Evolutionary conservation across 1,140 invertebrate species (phyloP).

Genomic region (Drosophila orena): DNA sequence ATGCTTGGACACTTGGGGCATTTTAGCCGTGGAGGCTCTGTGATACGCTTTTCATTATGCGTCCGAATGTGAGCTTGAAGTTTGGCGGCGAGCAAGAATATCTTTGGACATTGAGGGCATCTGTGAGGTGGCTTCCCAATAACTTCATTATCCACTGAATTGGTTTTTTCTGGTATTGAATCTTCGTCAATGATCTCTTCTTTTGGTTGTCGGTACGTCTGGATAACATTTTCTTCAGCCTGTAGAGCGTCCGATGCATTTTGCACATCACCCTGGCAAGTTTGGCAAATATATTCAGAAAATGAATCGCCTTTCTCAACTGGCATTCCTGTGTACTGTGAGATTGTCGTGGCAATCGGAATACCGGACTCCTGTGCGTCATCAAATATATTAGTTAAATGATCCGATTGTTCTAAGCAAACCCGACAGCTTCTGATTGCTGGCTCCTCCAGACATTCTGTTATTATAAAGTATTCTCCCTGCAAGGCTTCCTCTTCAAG

Average conservation of each 20-base stretch:
- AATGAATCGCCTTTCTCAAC: neutral
- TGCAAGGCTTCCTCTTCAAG: neutral
- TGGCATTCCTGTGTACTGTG: neutral
- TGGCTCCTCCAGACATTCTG: neutral
- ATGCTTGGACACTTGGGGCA: neutral
- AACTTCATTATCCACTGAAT: neutral
- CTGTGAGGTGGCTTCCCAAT: neutral
- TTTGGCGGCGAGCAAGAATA: neutral
- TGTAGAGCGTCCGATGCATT: neutral
- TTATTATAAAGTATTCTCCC: neutral
- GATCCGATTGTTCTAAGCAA: neutral
- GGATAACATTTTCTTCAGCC: neutral
- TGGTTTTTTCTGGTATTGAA: neutral
- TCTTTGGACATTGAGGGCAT: neutral
- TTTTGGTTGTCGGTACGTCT: neutral
- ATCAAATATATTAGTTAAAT: neutral
- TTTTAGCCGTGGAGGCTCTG: neutral
- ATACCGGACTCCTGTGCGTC: neutral
- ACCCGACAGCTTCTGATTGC: neutral
- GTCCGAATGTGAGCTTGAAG: neutral
- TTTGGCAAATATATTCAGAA: neutral
- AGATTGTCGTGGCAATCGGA: neutral
- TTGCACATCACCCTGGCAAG: neutral
- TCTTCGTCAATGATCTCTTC: neutral
- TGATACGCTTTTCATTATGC: neutral